Base-by-base conservation (phyloP, 2,888 invertebrate genomes). In the Chouioia cunea region DNA sequence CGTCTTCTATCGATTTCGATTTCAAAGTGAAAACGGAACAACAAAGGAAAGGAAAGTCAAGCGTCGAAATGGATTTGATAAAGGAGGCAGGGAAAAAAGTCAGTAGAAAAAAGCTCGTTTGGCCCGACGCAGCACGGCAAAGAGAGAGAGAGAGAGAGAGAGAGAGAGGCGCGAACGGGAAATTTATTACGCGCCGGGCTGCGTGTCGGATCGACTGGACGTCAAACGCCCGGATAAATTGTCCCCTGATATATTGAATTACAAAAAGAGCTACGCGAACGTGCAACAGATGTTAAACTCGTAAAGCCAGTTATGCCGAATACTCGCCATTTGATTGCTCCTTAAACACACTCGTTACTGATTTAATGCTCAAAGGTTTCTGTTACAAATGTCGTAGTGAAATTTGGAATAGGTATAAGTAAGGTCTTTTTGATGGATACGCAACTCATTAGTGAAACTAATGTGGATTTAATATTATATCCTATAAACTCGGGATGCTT, bases 181-280 rank as follows among this genome's bases (percentile, higher is more conserved):
- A 69, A 72, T 72, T 72, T 72, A 72, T 72, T 65, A 54, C 65
- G 36, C 36, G 46, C 20, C 50, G 23, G 54, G n/a, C 59, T 23
- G 47, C 27, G 36, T 53, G 63, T 60, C 50, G 67, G 64, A 65
- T 68, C 59, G 68, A 65, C 65, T 68, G 56, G 52, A 48, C 47
- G 62, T 72, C 72, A 60, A 62, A 57, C 63, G 52, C 20, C 36
- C 62, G 23, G 65, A 72, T 72, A 68, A 72, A 72, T 72, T 62
- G 72, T 72, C 50, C 50, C 48, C 36, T 56, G 47, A 72, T 65
- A 68, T 62, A 68, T 68, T 62, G 72, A 68, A 68, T 68, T 46
- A 46, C 44, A 65, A 65, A 72, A 68, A 68, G 52, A 58, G 20
- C 18, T 16, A 12, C 10, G 36, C 36, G 36, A 36, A 4, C 22